These are phyloP conservation scores for Sebastolobus altivelis DNA, from an alignment of 2,797 vertebrate genomes.

Conservation along the genomic window DNA sequence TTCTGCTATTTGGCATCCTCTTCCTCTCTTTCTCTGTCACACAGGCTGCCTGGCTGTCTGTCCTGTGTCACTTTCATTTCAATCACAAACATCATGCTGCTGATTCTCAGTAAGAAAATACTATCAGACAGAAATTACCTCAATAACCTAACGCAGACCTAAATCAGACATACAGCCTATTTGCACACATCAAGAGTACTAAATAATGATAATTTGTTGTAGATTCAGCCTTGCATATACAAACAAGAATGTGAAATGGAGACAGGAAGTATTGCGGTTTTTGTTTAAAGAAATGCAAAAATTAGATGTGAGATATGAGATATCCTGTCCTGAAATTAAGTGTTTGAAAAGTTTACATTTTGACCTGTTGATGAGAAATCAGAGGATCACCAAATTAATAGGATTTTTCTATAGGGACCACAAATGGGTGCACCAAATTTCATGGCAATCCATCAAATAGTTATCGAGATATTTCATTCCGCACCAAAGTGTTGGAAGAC, in stretches of 20 bases:
- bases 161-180: background rate
- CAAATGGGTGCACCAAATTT: background rate
- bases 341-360: background rate
- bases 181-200: background rate
- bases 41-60: slow-evolving; percentile 35
- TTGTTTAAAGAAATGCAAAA: background rate
- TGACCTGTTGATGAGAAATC: background rate
- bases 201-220: background rate
- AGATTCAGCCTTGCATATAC: background rate
- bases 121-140: slow-evolving; percentile 41
- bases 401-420: background rate
- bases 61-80: slow-evolving; percentile 70
- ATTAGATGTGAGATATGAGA: background rate
- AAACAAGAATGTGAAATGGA: background rate
- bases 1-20: slow-evolving; percentile 48
- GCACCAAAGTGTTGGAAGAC: background rate
- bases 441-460: background rate
- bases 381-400: background rate
- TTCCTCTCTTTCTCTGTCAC: slow-evolving; percentile 40
- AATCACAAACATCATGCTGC: slow-evolving; percentile 60
- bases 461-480: slow-evolving; percentile 1
- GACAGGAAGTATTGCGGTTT: too few species aligned
- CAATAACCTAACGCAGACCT: slow-evolving; percentile 40
- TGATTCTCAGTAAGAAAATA: slow-evolving; percentile 55
- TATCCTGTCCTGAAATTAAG: background rate